Conservation (phyloP, 2,888 invertebrate genomes). For the Antheraea assamensis region DNA sequence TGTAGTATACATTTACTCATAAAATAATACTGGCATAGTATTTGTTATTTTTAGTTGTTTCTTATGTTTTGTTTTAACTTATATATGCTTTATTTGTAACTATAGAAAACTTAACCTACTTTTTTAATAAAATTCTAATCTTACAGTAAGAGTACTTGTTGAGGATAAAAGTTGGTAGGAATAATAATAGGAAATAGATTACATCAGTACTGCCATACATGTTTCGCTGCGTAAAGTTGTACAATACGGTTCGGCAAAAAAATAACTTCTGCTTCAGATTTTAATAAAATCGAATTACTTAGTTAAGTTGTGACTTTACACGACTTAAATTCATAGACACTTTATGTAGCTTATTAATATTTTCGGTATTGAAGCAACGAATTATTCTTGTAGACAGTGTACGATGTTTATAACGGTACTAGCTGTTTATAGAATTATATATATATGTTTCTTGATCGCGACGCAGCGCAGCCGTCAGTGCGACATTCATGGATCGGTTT, state of each 20-base stretch:
- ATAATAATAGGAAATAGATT: not conserved
- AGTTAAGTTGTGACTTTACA: not conserved
- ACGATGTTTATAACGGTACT: constrained; percentile 2
- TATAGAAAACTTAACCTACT: not conserved
- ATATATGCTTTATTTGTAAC: not conserved
- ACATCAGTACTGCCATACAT: not conserved
- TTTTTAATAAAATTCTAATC: too few species aligned
- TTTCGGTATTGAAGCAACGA: not conserved
- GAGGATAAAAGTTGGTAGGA: not conserved
- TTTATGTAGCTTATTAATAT: not conserved
- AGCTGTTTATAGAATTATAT: constrained; percentile 11
- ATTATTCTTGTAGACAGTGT: not conserved
- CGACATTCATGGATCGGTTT: constrained; percentile 19
- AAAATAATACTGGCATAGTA: not conserved
- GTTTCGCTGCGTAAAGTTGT: not conserved
- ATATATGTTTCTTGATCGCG: constrained; percentile 24
- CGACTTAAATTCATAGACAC: not conserved
- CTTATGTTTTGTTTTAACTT: not conserved
- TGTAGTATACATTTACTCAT: not conserved
- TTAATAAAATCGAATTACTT: not conserved
- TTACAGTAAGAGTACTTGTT: too few species aligned
- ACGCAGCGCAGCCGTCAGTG: constrained; percentile 6
- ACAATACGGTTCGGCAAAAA: not conserved
- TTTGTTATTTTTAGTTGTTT: not conserved
- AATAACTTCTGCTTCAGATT: not conserved